Conservation (phyloP, 1,140 invertebrate species). For the Philotrypesis tridentata region DNA sequence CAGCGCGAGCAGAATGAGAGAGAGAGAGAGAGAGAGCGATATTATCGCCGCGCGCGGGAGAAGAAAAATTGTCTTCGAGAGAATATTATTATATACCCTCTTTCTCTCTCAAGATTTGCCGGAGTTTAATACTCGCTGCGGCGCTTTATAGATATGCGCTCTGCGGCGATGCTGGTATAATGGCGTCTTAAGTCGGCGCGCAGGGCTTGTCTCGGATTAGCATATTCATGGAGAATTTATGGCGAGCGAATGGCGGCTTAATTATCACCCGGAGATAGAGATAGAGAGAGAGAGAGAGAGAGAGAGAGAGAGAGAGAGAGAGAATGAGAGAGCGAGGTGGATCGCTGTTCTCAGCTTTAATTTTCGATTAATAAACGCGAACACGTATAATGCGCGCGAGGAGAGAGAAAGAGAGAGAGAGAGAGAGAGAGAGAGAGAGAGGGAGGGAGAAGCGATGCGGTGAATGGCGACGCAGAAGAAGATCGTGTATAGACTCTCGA, state of each 20-base stretch:
- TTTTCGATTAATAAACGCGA: neutral
- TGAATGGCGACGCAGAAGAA: neutral
- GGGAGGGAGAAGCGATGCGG: no score
- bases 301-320: no score
- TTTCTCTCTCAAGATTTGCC: constrained; percentile 46
- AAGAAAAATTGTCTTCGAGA: neutral
- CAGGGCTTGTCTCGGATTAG: constrained; percentile 36
- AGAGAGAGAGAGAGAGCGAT: no score
- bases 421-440: no score
- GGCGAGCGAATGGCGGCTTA: constrained; percentile 26
- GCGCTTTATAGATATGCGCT: no score
- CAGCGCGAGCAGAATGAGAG: no score
- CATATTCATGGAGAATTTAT: constrained; percentile 45
- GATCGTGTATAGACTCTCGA: constrained; percentile 25
- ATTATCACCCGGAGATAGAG: constrained; percentile 22
- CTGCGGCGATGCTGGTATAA: no score
- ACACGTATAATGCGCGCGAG: no score
- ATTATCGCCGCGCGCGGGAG: neutral
- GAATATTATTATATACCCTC: no score
- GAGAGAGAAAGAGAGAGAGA: no score
- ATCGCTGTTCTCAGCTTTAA: neutral
- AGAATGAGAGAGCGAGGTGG: no score
- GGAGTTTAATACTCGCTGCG: constrained; percentile 66
- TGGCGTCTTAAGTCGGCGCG: constrained; percentile 47
- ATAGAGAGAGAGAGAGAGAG: no score